Conservation (phyloP, 2,113 vertebrate genomes). For the Engraulis encrasicolus region DNA sequence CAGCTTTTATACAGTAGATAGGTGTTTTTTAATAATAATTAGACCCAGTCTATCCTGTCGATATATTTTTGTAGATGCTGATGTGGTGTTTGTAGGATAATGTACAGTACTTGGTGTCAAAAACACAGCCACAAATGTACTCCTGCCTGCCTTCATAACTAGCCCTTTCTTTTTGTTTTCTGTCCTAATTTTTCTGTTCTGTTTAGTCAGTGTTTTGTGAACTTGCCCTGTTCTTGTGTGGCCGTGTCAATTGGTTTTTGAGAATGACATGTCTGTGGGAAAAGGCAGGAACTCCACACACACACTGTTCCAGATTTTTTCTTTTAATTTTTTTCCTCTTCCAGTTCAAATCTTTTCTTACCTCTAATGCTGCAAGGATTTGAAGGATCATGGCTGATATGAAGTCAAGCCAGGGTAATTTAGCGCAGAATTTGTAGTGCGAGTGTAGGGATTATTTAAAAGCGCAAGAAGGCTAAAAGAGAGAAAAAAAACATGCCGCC, state of each 20-base stretch:
- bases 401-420: constrained; percentile 34
- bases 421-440: constrained; percentile 1
- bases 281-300: background rate
- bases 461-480: background rate
- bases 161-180: constrained; percentile 41
- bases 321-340: constrained; percentile 23
- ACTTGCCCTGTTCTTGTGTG: constrained; percentile 37
- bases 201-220: constrained; percentile 1
- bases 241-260: background rate
- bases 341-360: constrained; percentile 42
- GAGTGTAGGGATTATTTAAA: background rate
- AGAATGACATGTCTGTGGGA: background rate
- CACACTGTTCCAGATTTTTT: constrained; percentile 36
- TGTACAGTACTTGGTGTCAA: constrained; percentile 14
- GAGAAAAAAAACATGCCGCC: background rate
- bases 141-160: background rate
- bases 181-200: constrained; percentile 39
- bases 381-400: constrained; percentile 58
- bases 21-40: background rate
- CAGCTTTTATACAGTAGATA: background rate
- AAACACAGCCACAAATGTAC: constrained; percentile 8
- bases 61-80: constrained; percentile 1
- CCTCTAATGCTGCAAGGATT: constrained; percentile 42
- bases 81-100: constrained; percentile 9
- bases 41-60: background rate